phyloP scores from a whole-genome alignment of 2,888 invertebrate species.

The Busseola fusca region DNA sequence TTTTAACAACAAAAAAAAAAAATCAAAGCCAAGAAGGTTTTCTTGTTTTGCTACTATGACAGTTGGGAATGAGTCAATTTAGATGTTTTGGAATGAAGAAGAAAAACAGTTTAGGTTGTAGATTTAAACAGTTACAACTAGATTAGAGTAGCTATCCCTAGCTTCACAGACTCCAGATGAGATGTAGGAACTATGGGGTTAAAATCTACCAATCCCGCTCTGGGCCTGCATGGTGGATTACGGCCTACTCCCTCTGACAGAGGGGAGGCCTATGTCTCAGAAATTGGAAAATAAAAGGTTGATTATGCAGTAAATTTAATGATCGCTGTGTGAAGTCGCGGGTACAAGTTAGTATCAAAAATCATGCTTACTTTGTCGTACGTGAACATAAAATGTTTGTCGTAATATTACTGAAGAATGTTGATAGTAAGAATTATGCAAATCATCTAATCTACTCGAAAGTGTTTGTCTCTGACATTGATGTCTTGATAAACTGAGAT shows the following conservation, averaged over 20 bases:
- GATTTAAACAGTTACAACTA: background rate
- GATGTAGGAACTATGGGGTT: background rate
- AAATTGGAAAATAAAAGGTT: background rate
- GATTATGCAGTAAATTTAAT: background rate
- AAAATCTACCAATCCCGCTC: background rate
- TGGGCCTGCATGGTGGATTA: background rate
- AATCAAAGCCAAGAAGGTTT: background rate
- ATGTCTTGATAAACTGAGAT: slow-evolving; percentile 14
- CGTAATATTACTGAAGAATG: slow-evolving; percentile 7
- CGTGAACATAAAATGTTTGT: slow-evolving; percentile 21
- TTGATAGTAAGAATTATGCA: slow-evolving; percentile 9
- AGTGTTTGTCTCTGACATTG: slow-evolving; percentile 7
- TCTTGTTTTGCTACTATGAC: background rate
- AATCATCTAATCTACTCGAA: slow-evolving; percentile 13
- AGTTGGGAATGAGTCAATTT: background rate
- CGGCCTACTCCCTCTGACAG: background rate
- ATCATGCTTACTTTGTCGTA: slow-evolving; percentile 9
- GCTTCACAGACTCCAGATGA: background rate
- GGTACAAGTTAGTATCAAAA: slow-evolving; percentile 12
- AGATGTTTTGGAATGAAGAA: background rate
- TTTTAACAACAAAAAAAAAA: too few species aligned
- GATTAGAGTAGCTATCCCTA: background rate
- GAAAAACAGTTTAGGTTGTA: background rate
- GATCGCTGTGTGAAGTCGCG: slow-evolving; percentile 1
- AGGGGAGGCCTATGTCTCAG: background rate